Percentiles rank a stretch among this genome's conserved stretches.
Evolutionary conservation across 2,113 vertebrate genomes (phyloP).

Genomic region (Heterocephalus glaber): DNA sequence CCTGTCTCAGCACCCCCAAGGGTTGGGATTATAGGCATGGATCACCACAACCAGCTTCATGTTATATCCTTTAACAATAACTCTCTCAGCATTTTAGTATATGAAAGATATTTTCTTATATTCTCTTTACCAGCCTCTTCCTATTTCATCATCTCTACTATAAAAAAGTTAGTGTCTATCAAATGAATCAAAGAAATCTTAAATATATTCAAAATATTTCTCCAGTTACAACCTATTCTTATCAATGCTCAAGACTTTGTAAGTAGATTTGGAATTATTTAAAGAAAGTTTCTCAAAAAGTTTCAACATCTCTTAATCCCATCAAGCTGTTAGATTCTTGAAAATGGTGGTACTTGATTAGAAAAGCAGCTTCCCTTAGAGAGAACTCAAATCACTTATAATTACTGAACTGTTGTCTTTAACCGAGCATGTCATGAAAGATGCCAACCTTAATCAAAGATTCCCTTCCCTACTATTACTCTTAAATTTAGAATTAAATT

Average conservation of each 20-base stretch:
- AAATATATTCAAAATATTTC: background rate
- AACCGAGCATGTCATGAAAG: background rate
- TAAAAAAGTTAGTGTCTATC: background rate
- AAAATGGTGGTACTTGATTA: background rate
- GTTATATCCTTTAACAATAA: background rate
- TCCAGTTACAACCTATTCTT: background rate
- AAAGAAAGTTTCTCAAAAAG: background rate
- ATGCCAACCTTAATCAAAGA: background rate
- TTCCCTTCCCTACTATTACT: background rate
- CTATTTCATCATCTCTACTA: background rate
- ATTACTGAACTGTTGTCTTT: background rate
- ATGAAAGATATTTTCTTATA: background rate
- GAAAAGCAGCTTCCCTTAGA: background rate
- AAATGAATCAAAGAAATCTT: constrained; percentile 8
- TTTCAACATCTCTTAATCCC: constrained; percentile 3
- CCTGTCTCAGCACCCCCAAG: background rate
- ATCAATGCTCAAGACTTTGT: background rate
- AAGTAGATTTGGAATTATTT: background rate
- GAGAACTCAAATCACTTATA: background rate
- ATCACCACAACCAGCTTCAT: background rate
- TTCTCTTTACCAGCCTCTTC: background rate
- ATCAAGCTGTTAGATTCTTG: background rate
- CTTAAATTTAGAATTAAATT: background rate
- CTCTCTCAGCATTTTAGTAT: background rate
- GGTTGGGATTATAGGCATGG: background rate